Evolutionary conservation across 2,113 vertebrate species (phyloP).

Genomic region (Eubucco bourcierii): DNA sequence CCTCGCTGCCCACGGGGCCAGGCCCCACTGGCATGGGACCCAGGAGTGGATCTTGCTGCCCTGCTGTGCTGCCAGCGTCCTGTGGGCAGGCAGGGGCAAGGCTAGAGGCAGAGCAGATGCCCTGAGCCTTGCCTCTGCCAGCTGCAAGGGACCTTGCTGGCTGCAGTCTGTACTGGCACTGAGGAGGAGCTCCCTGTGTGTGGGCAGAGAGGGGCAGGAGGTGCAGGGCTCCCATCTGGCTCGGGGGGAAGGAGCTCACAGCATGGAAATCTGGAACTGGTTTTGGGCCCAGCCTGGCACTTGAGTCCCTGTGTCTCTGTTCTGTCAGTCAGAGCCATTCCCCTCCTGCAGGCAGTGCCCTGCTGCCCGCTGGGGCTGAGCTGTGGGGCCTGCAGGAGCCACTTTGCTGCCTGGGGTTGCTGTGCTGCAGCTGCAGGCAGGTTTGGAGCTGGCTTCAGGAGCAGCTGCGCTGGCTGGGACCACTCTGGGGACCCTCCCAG

Average conservation of each 20-base stretch:
- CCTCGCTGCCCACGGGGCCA: neutral
- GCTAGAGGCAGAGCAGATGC: neutral
- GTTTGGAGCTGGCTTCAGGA: neutral
- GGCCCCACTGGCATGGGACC: neutral
- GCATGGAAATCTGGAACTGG: neutral
- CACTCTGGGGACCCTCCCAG: neutral
- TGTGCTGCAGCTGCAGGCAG: fast-evolving
- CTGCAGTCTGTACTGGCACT: neutral
- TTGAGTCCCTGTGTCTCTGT: neutral
- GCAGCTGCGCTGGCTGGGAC: neutral
- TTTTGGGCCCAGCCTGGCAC: neutral
- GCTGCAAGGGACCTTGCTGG: neutral
- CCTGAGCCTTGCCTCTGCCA: neutral
- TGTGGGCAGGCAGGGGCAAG: neutral
- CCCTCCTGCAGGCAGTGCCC: neutral
- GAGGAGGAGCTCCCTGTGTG: neutral
- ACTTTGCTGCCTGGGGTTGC: neutral
- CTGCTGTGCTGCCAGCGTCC: neutral
- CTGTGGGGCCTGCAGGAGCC: neutral
- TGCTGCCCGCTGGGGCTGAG: neutral
- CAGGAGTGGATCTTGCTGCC: neutral
- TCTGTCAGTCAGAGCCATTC: neutral
- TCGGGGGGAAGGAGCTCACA: neutral
- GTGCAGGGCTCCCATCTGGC: neutral
- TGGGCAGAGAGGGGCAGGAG: neutral